Percentiles rank a stretch among this genome's conserved stretches.
Evolutionary conservation across 2,113 vertebrate species (phyloP).

Genomic region (Hyla sarda): DNA sequence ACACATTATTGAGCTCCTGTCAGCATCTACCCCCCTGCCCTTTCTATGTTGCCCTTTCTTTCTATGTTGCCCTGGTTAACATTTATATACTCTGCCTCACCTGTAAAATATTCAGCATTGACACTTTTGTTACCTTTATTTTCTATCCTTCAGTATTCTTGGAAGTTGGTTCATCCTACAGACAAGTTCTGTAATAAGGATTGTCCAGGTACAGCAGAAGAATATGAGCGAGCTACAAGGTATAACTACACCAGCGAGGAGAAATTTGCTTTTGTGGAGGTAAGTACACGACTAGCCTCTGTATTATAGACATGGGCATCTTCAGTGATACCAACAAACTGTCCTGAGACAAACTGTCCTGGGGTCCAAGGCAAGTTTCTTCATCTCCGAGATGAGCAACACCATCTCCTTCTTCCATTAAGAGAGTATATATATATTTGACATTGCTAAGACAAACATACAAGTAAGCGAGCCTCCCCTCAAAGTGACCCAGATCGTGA

Average conservation of each 20-base stretch:
- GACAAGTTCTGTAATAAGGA: conserved; percentile 99
- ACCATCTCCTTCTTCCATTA: too few relatives aligned
- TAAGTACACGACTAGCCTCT: conserved; percentile 62
- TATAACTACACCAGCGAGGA: conserved; percentile 99
- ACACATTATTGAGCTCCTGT: background rate
- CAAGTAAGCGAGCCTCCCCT: too few relatives aligned
- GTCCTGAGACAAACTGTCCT: too few relatives aligned
- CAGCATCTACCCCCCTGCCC: background rate
- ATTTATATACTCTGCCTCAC: background rate
- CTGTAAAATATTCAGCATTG: background rate
- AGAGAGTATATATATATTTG: too few relatives aligned
- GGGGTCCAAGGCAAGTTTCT: too few relatives aligned
- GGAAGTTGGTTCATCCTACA: conserved; percentile 98
- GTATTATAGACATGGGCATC: background rate
- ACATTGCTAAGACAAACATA: too few relatives aligned
- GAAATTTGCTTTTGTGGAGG: conserved; percentile 98
- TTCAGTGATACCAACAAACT: too few relatives aligned
- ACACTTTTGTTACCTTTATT: background rate
- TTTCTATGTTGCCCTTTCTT: background rate
- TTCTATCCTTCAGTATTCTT: conserved; percentile 84
- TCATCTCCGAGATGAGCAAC: too few relatives aligned
- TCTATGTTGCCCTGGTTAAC: background rate
- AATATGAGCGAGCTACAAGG: conserved; percentile 94
- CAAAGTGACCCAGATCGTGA: too few relatives aligned
- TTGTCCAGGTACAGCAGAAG: conserved; percentile 95